Percentiles rank a stretch among this genome's conserved stretches.
Conservation (phyloP, 2,113 vertebrate species). For the Globicephala melas region DNA sequence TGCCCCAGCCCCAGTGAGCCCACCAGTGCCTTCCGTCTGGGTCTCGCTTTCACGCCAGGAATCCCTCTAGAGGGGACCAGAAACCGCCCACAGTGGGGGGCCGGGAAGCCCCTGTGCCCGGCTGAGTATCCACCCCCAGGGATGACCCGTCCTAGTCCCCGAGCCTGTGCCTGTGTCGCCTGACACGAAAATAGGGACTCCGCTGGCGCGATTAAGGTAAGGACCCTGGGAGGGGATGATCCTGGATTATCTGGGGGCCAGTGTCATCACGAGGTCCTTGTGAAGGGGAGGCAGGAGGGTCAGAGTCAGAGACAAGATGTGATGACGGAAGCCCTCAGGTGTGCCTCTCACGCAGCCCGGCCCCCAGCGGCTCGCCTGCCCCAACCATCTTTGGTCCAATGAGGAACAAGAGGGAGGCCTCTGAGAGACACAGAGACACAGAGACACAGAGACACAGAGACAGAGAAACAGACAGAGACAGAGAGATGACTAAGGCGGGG, state of each 20-base stretch:
- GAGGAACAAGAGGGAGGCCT: too few species aligned
- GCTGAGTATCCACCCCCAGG: background rate
- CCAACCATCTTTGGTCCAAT: background rate
- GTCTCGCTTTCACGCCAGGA: background rate
- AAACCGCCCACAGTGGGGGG: background rate
- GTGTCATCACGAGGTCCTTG: background rate
- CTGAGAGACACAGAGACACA: background rate
- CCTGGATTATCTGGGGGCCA: background rate
- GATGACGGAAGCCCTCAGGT: fast-evolving
- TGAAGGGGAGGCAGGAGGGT: background rate
- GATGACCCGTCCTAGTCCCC: fast-evolving
- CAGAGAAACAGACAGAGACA: background rate
- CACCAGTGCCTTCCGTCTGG: background rate
- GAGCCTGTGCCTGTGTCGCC: background rate
- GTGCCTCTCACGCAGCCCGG: fast-evolving
- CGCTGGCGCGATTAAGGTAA: background rate
- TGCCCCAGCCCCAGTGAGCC: fast-evolving
- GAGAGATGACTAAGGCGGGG: background rate
- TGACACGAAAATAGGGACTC: background rate
- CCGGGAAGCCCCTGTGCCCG: fast-evolving
- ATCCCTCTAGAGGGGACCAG: background rate
- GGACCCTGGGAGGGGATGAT: background rate
- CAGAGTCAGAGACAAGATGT: background rate
- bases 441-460: too few species aligned
- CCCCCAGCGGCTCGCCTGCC: background rate